Base-by-base conservation (phyloP, 2,888 invertebrate species). In the Marasmarcha lunaedactyla region DNA sequence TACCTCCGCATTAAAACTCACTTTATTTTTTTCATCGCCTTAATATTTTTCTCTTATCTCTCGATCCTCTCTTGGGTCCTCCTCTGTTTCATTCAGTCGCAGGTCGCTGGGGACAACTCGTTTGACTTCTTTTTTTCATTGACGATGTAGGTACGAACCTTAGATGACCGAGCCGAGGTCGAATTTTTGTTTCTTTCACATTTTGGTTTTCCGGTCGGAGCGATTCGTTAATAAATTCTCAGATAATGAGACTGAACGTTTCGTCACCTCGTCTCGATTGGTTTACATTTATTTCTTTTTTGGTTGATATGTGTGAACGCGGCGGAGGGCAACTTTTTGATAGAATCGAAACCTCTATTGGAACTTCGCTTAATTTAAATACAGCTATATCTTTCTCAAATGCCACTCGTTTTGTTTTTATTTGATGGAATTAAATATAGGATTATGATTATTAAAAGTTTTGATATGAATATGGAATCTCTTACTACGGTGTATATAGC, bases 191-290 rank as follows among this genome's bases (percentile, higher is more conserved):
- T 81, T 81, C 74, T 79, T 81, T 79, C 77, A 77, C 79, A 77
- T 81, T 79, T 83, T 53, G 78, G 81, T 83, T 83, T 81, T 79
- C 81, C 81, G 81, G 81, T 81, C 78, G 67, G 66, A 54, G 50
- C 79, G 78, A 79, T 79, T 83, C 81, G 81, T 83, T 83, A 83
- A 83, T 83, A 83, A 83, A 83, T 83, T 83, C 81, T 73, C 78
- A 78, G 81, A 83, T 83, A 81, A 83, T 81, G 81, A 81, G 79
- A 78, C 79, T 79, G 81, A 83, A 78, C 81, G 81, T 81, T 83
- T 83, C 81, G 79, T 83, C 81, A 83, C 81, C 81, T 83, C 81
- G 66, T 71, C 78, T 77, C 77, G 79, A 81, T 81, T 79, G 79
- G 73, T 74, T 72, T 71, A 62, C 63, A 62, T 65, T 72, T 69